Percentiles rank a stretch among this genome's conserved stretches.
Conservation (phyloP, 2,888 invertebrate genomes). For the Amiota minor region DNA sequence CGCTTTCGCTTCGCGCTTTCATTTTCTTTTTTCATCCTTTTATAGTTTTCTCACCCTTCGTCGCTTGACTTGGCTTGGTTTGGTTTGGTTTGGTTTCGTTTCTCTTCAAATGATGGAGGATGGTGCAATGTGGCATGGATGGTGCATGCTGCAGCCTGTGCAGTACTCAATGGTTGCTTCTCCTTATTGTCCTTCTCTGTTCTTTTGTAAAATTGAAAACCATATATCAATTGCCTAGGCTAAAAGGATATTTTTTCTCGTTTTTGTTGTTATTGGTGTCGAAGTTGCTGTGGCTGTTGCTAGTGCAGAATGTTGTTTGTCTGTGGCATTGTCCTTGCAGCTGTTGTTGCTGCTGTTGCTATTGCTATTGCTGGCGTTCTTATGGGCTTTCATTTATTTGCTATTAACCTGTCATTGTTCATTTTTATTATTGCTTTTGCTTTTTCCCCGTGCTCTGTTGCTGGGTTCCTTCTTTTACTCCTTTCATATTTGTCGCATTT, state of each 20-base stretch:
- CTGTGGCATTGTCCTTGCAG: constrained; percentile 31
- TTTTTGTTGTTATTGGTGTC: constrained; percentile 18
- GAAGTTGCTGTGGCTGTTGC: constrained; percentile 25
- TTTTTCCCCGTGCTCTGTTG: constrained; percentile 48
- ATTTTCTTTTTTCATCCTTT: constrained; percentile 30
- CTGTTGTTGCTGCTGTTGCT: constrained; percentile 30
- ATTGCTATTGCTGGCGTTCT: constrained; percentile 49
- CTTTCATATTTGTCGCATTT: constrained; percentile 35
- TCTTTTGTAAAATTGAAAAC: constrained; percentile 66
- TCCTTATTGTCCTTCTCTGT: neutral
- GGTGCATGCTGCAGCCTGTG: constrained; percentile 31
- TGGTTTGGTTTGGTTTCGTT: too few relatives aligned
- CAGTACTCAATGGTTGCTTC: constrained; percentile 47
- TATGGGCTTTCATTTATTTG: constrained; percentile 71
- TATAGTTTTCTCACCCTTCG: too few relatives aligned
- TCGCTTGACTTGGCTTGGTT: too few relatives aligned
- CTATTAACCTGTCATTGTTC: constrained; percentile 73
- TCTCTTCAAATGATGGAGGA: too few relatives aligned
- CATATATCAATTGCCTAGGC: constrained; percentile 69
- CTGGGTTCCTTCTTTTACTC: constrained; percentile 37
- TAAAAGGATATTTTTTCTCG: constrained; percentile 53
- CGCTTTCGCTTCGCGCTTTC: constrained; percentile 30
- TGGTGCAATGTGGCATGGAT: too few relatives aligned
- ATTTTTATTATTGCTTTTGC: constrained; percentile 64
- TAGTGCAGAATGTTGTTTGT: constrained; percentile 7